Percentiles rank a stretch among this genome's conserved stretches.
phyloP scores from a whole-genome alignment of 2,888 invertebrate species.

The Drosophila robusta region DNA sequence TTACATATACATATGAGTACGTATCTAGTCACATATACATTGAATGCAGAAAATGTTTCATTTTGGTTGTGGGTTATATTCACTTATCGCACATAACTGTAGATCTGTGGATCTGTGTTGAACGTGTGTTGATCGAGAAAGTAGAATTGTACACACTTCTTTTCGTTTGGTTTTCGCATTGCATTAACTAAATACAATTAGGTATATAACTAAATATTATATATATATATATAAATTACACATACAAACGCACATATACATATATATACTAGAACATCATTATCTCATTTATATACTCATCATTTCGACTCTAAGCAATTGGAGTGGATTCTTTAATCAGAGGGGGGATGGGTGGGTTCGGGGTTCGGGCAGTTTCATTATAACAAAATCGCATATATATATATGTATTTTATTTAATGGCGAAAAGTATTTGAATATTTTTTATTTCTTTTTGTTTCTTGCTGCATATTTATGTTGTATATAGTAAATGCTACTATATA shows the following conservation, averaged over 20 bases:
- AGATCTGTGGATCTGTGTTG: constrained; percentile 16
- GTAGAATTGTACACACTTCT: constrained; percentile 43
- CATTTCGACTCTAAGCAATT: constrained; percentile 30
- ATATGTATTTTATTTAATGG: constrained; percentile 9
- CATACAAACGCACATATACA: constrained; percentile 65
- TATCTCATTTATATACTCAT: constrained; percentile 51
- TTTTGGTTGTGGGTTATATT: constrained; percentile 58
- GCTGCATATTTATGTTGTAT: constrained; percentile 13
- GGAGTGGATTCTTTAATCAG: constrained; percentile 9
- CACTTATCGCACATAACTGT: constrained; percentile 21
- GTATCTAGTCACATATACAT: constrained; percentile 80
- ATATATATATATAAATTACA: constrained; percentile 63
- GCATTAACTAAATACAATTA: constrained; percentile 59
- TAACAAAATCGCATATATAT: constrained; percentile 35
- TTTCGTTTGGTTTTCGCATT: constrained; percentile 26
- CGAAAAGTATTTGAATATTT: constrained; percentile 38
- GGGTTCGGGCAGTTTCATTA: background rate
- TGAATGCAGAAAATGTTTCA: constrained; percentile 77
- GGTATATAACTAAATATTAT: constrained; percentile 50
- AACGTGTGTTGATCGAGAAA: constrained; percentile 45
- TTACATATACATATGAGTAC: constrained; percentile 72
- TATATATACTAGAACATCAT: constrained; percentile 56
- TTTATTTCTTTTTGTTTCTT: constrained; percentile 1
- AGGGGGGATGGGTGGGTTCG: constrained; percentile 4
- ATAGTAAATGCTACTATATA: constrained; percentile 15